phyloP scores from a whole-genome alignment of 1,140 invertebrate genomes.

The Drosophila busckii region DNA sequence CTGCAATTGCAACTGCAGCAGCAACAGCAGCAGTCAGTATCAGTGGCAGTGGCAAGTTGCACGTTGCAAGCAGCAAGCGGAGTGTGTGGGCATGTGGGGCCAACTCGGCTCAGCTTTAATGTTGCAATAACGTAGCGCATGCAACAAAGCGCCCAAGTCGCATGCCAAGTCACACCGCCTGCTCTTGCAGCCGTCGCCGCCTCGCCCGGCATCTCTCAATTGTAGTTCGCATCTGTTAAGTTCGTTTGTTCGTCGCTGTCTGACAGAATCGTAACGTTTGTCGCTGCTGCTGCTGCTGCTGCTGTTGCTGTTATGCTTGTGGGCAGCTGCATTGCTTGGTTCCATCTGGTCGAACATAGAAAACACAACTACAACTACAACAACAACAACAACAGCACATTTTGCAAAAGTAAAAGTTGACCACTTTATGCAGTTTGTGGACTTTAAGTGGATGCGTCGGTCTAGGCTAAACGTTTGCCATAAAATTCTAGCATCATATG shows the following conservation, averaged over 20 bases:
- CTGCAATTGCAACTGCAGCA: constrained; percentile 43
- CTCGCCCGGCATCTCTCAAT: constrained; percentile 28
- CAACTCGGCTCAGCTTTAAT: constrained; percentile 42
- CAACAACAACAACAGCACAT: too few relatives aligned
- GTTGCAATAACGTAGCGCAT: constrained; percentile 57
- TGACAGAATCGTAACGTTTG: constrained; percentile 63
- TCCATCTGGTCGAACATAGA: constrained; percentile 68
- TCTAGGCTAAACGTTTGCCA: constrained; percentile 5
- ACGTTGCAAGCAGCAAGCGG: too few relatives aligned
- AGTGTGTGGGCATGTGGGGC: too few relatives aligned
- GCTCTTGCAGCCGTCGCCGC: constrained; percentile 2
- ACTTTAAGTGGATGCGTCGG: constrained; percentile 24
- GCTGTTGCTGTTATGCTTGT: constrained; percentile 5
- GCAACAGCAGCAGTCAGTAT: constrained; percentile 19
- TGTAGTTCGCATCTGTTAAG: constrained; percentile 48
- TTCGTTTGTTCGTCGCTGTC: constrained; percentile 30
- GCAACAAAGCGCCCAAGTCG: constrained; percentile 52
- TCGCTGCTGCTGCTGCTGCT: constrained; percentile 4
- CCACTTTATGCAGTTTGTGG: constrained; percentile 24
- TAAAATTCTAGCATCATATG: too few relatives aligned
- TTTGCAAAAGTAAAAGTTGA: constrained; percentile 47
- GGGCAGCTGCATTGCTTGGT: constrained; percentile 57
- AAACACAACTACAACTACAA: too few relatives aligned
- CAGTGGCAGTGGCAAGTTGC: constrained; percentile 14
- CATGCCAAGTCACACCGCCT: constrained; percentile 34